Percentiles rank a stretch among this genome's conserved stretches.
Evolutionary conservation across 2,113 vertebrate species (phyloP).

Genomic region (Philantomba maxwellii): DNA sequence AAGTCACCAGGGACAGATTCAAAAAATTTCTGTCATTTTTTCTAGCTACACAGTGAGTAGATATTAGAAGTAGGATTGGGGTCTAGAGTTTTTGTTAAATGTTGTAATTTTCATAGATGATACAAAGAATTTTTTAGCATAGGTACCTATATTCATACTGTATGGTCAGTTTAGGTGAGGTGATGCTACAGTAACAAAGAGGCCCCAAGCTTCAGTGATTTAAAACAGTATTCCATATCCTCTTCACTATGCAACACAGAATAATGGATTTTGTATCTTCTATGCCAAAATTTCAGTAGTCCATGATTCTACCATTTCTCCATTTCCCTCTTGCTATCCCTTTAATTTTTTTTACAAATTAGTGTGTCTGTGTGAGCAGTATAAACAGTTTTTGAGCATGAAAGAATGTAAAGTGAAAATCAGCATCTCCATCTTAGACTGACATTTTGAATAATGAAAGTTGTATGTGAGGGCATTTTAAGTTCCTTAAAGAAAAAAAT

Average conservation of each 20-base stretch:
- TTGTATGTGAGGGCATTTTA: not conserved
- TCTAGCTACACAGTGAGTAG: too few relatives aligned
- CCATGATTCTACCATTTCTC: not conserved
- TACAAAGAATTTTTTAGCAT: not conserved
- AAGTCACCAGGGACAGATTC: too few relatives aligned
- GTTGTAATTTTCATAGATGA: too few relatives aligned
- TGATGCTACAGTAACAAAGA: not conserved
- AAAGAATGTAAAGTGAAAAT: not conserved
- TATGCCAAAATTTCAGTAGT: not conserved
- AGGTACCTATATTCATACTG: not conserved
- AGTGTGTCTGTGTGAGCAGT: not conserved
- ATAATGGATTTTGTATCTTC: not conserved
- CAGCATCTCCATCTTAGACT: not conserved
- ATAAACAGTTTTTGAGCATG: not conserved
- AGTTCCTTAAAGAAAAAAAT: conserved; percentile 9
- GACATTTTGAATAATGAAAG: conserved; percentile 18
- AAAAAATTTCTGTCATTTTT: too few relatives aligned
- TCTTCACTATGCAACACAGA: not conserved
- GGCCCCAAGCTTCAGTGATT: not conserved
- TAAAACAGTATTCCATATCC: not conserved
- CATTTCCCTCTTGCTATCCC: not conserved
- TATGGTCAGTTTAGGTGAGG: not conserved
- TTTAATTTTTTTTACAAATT: not conserved
- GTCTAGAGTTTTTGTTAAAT: too few relatives aligned
- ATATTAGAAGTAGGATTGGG: too few relatives aligned